phyloP scores from a whole-genome alignment of 2,888 invertebrate species.

The Lasioglossum pauxillum region DNA sequence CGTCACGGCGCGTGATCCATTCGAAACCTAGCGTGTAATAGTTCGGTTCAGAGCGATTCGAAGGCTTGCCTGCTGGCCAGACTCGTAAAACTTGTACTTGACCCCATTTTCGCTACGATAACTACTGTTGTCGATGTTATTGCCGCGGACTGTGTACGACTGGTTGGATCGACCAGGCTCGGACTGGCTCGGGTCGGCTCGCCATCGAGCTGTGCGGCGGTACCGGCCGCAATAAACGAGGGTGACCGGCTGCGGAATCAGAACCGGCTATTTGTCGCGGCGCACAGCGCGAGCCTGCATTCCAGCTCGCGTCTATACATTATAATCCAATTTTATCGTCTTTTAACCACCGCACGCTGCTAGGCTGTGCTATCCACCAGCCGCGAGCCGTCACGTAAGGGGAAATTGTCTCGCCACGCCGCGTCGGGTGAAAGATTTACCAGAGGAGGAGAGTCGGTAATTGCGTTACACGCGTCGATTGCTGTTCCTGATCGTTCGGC shows the following conservation, averaged over 20 bases:
- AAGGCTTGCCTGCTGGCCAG: slow-evolving; percentile 26
- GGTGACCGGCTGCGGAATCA: slow-evolving; percentile 66
- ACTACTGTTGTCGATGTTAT: slow-evolving; percentile 52
- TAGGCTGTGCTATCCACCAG: background rate
- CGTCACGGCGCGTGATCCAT: background rate
- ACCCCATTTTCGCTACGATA: slow-evolving; percentile 58
- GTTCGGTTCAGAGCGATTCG: background rate
- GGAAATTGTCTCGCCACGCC: slow-evolving; percentile 32
- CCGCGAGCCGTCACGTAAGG: slow-evolving; percentile 18
- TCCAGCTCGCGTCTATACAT: slow-evolving; percentile 39
- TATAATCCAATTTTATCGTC: slow-evolving; percentile 69
- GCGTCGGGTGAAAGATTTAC: slow-evolving; percentile 17
- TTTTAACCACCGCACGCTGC: slow-evolving; percentile 55
- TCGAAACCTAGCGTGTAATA: background rate
- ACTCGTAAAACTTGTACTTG: slow-evolving; percentile 64
- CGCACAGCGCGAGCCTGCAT: slow-evolving; percentile 14
- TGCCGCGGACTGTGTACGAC: slow-evolving; percentile 47
- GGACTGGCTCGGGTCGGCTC: background rate
- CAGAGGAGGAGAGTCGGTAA: background rate
- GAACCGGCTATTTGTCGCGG: slow-evolving; percentile 57
- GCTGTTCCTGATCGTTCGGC: background rate
- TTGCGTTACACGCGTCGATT: slow-evolving; percentile 12
- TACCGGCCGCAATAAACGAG: slow-evolving; percentile 61
- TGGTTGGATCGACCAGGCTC: background rate
- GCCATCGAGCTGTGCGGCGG: background rate